These are phyloP conservation scores for Hymenochirus boettgeri DNA, from an alignment of 2,113 vertebrate species.

Conservation along the genomic window DNA sequence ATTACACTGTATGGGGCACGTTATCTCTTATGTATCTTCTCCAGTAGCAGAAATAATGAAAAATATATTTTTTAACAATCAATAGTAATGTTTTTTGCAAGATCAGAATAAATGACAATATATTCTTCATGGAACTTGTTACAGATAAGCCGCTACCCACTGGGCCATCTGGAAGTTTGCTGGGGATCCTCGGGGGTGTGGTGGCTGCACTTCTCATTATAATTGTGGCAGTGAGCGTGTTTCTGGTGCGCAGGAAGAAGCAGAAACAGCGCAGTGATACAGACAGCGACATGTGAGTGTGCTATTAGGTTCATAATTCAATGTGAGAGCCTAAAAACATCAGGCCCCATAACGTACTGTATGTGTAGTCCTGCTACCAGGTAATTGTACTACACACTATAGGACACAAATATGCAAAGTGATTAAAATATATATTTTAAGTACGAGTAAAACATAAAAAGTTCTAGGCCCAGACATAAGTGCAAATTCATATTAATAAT, in stretches of 20 bases:
- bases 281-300: conserved; percentile 77
- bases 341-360: too few species aligned
- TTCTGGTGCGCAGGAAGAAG: conserved; percentile 72
- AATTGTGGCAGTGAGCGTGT: conserved; percentile 66
- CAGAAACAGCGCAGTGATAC: conserved; percentile 66
- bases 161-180: conserved; percentile 67
- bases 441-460: too few species aligned
- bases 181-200: conserved; percentile 74
- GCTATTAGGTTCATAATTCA: accelerated
- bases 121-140: conserved; percentile 42
- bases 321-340: too few species aligned
- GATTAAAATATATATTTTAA: too few species aligned
- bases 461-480: too few species aligned
- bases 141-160: conserved; percentile 81
- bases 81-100: not conserved
- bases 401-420: too few species aligned
- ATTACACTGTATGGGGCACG: too few species aligned
- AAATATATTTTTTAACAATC: not conserved
- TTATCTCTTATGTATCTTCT: too few species aligned
- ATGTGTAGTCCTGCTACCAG: too few species aligned
- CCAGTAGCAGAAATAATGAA: too few species aligned
- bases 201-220: conserved; percentile 70
- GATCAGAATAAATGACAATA: not conserved
- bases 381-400: too few species aligned
- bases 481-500: too few species aligned